Percentiles rank a stretch among this genome's conserved stretches.
Evolutionary conservation across 2,797 vertebrate species (phyloP).

Genomic region (Muscicapa comitata): DNA sequence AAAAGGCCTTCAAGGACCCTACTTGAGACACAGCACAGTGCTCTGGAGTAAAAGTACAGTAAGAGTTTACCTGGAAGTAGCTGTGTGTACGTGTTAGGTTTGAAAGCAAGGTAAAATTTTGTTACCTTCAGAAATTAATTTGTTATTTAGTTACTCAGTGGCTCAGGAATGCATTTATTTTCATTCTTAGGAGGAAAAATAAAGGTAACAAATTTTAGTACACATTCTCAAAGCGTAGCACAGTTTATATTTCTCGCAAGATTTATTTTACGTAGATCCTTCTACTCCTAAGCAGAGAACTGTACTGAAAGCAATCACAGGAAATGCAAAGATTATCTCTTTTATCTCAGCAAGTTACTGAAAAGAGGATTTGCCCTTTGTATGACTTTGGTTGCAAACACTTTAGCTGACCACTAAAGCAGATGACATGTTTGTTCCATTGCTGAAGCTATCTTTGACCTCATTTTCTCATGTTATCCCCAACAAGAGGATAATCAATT

Average conservation of each 20-base stretch:
- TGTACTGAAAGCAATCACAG: background rate
- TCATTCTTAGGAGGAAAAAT: background rate
- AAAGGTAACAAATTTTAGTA: background rate
- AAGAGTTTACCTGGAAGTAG: background rate
- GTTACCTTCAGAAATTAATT: background rate
- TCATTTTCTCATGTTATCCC: background rate
- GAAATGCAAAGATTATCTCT: background rate
- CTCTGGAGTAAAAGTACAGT: background rate
- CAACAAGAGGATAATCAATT: background rate
- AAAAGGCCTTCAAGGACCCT: background rate
- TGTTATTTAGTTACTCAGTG: background rate
- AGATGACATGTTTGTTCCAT: slow-evolving; percentile 27
- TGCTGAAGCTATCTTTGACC: slow-evolving; percentile 46
- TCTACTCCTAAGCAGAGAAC: background rate
- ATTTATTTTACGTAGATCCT: background rate
- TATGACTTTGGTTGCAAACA: background rate
- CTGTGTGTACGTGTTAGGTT: background rate
- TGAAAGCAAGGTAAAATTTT: background rate
- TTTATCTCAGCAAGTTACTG: background rate
- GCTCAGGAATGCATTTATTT: background rate
- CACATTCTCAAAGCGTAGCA: background rate
- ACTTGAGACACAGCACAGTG: accelerated
- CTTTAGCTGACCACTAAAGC: background rate
- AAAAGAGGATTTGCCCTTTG: background rate
- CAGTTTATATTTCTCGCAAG: background rate